A percentile compares a stretch with the other conserved stretches of the same genome.
Evolutionary conservation across 2,797 vertebrate genomes (phyloP).

Genomic region (Manis pentadactyla): DNA sequence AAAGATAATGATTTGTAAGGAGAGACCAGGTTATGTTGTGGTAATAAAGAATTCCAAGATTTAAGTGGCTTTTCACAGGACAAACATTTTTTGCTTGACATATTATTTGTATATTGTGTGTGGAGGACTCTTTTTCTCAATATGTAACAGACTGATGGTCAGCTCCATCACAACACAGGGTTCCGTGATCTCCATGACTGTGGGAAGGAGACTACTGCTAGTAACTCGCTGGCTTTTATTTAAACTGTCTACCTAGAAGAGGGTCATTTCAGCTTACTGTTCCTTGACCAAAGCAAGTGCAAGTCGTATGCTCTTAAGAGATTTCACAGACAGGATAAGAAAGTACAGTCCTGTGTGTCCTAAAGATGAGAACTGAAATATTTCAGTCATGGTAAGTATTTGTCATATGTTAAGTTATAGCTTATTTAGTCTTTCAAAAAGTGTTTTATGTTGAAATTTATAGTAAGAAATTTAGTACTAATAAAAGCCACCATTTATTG

Average conservation of each 20-base stretch:
- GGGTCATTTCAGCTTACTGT: background rate
- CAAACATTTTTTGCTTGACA: background rate
- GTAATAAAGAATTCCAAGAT: background rate
- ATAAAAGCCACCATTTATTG: background rate
- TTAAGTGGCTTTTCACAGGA: conserved; percentile 16
- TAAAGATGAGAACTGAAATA: conserved; percentile 25
- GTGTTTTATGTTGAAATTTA: conserved; percentile 23
- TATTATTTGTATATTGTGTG: background rate
- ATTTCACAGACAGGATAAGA: background rate
- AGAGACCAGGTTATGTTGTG: background rate
- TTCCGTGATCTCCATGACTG: background rate
- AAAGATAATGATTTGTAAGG: background rate
- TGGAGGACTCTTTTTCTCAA: background rate
- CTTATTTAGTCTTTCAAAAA: conserved; percentile 30
- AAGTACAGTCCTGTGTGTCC: background rate
- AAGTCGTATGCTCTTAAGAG: background rate
- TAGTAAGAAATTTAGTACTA: background rate
- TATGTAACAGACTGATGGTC: background rate
- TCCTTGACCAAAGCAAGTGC: background rate
- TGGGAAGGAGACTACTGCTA: background rate
- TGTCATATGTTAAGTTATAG: conserved; percentile 4
- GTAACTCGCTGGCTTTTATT: background rate
- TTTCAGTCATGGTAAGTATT: background rate
- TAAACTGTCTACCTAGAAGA: background rate
- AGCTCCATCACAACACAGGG: background rate